Percentiles rank a stretch among this genome's conserved stretches.
Evolutionary conservation across 2,888 invertebrate species (phyloP).

Genomic region (Diarsia mendica): DNA sequence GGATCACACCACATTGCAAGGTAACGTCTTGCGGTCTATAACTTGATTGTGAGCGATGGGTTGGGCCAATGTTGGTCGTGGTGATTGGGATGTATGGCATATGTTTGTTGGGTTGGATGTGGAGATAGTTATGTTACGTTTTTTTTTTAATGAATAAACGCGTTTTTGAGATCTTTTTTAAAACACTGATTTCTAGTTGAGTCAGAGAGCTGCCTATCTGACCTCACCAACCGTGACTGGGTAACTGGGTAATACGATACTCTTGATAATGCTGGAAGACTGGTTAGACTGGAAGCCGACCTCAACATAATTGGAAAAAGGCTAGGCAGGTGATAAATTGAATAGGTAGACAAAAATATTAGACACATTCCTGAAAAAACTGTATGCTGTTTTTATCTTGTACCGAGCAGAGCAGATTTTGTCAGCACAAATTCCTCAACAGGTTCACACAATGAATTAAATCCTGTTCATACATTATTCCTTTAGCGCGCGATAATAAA

Average conservation of each 20-base stretch:
- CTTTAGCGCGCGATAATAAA: conserved; percentile 30
- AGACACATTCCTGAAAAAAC: neutral
- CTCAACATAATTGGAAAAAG: no score
- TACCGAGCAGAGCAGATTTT: neutral
- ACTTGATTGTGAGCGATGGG: conserved; percentile 47
- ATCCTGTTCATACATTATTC: neutral
- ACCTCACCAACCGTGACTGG: no score
- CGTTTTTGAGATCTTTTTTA: no score
- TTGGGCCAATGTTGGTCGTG: conserved; percentile 29
- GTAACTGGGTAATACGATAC: no score
- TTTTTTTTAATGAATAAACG: no score
- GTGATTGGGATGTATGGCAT: neutral
- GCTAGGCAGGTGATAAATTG: no score
- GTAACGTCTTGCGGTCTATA: conserved; percentile 58
- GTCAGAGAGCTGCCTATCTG: no score
- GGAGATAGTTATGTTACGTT: neutral
- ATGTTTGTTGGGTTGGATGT: neutral
- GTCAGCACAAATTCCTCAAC: neutral
- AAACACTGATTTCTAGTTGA: no score
- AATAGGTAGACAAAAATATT: no score
- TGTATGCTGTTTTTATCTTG: neutral
- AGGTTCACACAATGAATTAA: conserved; percentile 6
- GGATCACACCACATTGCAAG: conserved; percentile 37
- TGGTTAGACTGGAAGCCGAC: no score
- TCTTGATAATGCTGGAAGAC: no score